A percentile compares a stretch with the other conserved stretches of the same genome.
phyloP scores from a whole-genome alignment of 2,797 vertebrate genomes.

The Argyrosomus regius region DNA sequence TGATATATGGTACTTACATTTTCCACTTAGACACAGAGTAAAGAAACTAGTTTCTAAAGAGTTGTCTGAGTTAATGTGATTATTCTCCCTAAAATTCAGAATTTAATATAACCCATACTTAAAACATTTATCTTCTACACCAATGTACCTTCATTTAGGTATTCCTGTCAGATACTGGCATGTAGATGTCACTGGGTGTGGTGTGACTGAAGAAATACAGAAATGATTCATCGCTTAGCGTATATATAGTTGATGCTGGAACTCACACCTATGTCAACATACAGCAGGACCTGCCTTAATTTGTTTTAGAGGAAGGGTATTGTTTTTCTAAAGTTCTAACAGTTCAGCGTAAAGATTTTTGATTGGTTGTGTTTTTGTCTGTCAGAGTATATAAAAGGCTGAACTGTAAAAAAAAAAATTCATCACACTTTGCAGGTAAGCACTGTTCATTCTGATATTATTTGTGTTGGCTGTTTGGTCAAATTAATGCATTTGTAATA shows the following conservation, averaged over 20 bases:
- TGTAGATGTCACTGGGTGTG: slow-evolving; percentile 20
- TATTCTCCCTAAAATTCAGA: not conserved
- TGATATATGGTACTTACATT: not conserved
- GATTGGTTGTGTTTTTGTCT: slow-evolving; percentile 32
- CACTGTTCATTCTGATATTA: not conserved
- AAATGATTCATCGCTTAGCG: not conserved
- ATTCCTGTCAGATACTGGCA: not conserved
- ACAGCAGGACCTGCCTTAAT: slow-evolving; percentile 53
- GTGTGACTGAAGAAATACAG: not conserved
- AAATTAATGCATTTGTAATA: not conserved
- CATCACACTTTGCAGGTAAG: slow-evolving; percentile 59
- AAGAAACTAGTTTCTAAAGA: not conserved
- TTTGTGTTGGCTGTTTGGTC: not conserved
- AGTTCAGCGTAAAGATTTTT: slow-evolving; percentile 2
- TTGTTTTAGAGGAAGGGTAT: slow-evolving; percentile 64
- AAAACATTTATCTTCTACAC: not conserved
- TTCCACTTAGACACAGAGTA: not conserved
- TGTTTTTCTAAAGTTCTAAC: slow-evolving; percentile 17
- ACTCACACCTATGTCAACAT: slow-evolving; percentile 62
- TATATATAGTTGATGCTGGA: slow-evolving; percentile 14
- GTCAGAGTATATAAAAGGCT: slow-evolving; percentile 54
- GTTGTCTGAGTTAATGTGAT: not conserved
- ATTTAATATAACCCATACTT: no score
- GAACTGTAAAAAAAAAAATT: not conserved
- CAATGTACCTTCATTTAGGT: not conserved